Evolutionary conservation across 2,113 vertebrate genomes (phyloP).

Genomic region (Aegotheles bennettii): DNA sequence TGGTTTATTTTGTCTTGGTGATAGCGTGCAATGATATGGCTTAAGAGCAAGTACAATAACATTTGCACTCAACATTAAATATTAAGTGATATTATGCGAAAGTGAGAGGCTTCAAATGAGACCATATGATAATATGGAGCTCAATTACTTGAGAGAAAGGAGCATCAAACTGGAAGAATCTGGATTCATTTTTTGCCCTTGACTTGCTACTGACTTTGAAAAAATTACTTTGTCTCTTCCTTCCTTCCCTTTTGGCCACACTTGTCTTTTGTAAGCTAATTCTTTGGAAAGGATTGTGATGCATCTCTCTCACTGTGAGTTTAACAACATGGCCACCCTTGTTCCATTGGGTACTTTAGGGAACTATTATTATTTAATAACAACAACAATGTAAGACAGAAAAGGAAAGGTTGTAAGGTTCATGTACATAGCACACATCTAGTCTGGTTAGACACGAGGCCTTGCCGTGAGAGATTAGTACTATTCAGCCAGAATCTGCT

Average conservation of each 20-base stretch:
- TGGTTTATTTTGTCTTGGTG: neutral
- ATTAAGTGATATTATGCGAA: neutral
- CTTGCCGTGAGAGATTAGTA: neutral
- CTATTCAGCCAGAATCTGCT: neutral
- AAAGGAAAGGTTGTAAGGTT: neutral
- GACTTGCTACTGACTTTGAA: neutral
- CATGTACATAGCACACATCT: neutral
- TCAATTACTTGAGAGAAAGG: neutral
- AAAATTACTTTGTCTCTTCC: neutral
- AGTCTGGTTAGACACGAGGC: neutral
- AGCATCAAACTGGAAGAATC: neutral
- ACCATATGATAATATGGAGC: neutral
- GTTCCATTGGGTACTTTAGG: neutral
- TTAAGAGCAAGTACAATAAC: neutral
- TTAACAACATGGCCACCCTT: neutral
- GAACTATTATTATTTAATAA: slow-evolving; percentile 29
- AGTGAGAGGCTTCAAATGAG: neutral
- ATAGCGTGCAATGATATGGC: neutral
- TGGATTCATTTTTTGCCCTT: neutral
- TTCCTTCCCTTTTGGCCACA: neutral
- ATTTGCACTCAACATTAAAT: neutral
- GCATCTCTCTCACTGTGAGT: neutral
- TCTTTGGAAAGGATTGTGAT: neutral
- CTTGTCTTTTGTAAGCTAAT: neutral
- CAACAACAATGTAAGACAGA: neutral